These are phyloP conservation scores for Elephantulus edwardii DNA, from an alignment of 2,113 vertebrate species.

Conservation along the genomic window DNA sequence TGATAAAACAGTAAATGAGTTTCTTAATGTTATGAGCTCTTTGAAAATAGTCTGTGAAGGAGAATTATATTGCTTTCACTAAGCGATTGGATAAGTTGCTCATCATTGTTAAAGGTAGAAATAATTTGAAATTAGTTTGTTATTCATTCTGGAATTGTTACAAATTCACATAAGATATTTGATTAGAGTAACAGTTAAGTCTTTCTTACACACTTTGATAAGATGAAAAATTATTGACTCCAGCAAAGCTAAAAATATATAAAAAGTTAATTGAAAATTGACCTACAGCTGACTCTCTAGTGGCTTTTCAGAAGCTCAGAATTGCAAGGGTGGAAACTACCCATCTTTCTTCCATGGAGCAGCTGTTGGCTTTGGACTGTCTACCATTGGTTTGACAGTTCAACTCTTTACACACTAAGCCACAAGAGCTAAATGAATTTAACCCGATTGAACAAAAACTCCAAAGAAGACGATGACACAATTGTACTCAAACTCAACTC, in stretches of 20 bases:
- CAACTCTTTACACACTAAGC: no score
- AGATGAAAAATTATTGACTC: neutral
- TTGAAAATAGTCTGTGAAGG: slow-evolving; percentile 55
- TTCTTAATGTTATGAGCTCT: slow-evolving; percentile 60
- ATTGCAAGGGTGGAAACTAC: no score
- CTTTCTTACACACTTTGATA: neutral
- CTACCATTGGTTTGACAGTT: no score
- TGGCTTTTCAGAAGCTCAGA: no score
- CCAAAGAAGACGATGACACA: fast-evolving
- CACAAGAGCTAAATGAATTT: neutral
- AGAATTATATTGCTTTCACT: slow-evolving; percentile 55
- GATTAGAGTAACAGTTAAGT: neutral
- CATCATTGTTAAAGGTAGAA: neutral
- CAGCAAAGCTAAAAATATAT: no score
- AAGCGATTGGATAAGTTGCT: neutral
- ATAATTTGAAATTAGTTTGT: neutral
- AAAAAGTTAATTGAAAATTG: no score
- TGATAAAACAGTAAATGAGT: slow-evolving; percentile 69
- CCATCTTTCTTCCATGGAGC: no score
- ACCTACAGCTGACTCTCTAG: no score
- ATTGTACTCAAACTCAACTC: no score
- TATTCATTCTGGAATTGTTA: neutral
- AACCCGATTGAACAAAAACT: fast-evolving
- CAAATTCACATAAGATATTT: neutral
- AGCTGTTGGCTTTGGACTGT: no score